Conservation (phyloP, 2,888 invertebrate genomes). For the Oasisia sp. region DNA sequence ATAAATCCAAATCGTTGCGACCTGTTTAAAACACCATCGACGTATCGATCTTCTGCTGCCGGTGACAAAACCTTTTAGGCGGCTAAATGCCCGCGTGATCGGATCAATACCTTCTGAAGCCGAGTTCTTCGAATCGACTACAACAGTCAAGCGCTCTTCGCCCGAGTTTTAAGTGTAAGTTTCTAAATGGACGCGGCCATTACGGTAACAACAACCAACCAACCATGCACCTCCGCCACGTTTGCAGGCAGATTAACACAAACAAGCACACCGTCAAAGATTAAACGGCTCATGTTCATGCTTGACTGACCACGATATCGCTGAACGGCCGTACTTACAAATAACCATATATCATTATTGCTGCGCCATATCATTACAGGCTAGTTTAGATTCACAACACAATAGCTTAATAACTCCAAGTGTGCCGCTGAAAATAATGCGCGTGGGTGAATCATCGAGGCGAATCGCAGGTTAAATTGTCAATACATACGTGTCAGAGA, state of each 20-base stretch:
- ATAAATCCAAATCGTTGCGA: neutral
- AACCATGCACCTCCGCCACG: neutral
- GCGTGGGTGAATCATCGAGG: neutral
- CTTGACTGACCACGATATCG: neutral
- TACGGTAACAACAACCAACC: neutral
- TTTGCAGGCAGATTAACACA: neutral
- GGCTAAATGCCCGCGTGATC: neutral
- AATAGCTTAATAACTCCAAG: neutral
- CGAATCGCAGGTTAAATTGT: neutral
- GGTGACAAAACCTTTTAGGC: neutral
- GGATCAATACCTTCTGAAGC: neutral
- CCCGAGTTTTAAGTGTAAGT: neutral
- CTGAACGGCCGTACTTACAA: neutral
- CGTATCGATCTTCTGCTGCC: neutral
- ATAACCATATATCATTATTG: neutral
- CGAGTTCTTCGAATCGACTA: neutral
- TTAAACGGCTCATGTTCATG: neutral
- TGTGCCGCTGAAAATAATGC: neutral
- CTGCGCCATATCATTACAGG: neutral
- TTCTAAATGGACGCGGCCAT: neutral
- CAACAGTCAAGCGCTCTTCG: neutral
- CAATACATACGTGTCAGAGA: neutral
- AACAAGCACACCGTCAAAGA: neutral
- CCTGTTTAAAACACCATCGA: neutral
- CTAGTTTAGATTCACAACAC: neutral